These are phyloP conservation scores for Platycnemis pennipes DNA, from an alignment of 2,888 invertebrate genomes.

Conservation along the genomic window DNA sequence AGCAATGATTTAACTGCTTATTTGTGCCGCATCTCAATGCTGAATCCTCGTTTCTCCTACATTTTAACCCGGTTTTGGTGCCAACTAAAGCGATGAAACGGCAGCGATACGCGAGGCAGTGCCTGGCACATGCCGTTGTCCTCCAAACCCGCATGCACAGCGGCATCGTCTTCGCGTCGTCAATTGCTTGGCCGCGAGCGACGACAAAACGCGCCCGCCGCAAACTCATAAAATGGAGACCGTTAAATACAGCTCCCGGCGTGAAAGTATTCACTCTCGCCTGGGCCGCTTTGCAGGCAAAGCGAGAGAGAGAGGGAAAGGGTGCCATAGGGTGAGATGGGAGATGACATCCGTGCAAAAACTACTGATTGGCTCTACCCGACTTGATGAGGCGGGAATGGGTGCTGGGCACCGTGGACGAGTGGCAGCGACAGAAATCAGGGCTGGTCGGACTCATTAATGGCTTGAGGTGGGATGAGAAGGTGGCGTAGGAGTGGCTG, in stretches of 20 bases:
- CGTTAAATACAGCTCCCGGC: not conserved
- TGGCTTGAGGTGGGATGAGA: not conserved
- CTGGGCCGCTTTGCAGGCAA: not conserved
- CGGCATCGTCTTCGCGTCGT: constrained; percentile 1
- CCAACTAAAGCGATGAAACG: not conserved
- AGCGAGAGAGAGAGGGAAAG: not conserved
- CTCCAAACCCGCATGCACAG: not conserved
- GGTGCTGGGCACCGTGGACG: not conserved
- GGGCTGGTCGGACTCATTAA: not conserved
- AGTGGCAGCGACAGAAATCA: not conserved
- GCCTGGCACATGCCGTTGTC: not conserved
- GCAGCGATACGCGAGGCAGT: not conserved
- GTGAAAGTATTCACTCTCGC: constrained; percentile 3
- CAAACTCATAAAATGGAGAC: not conserved
- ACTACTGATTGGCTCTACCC: not conserved
- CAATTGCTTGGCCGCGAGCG: not conserved
- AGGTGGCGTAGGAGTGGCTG: not conserved
- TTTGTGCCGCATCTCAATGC: not conserved
- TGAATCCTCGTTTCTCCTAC: not conserved
- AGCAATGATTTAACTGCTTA: too few species aligned
- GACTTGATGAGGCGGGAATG: not conserved
- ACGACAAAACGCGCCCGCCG: not conserved
- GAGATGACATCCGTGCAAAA: not conserved
- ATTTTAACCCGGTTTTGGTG: not conserved
- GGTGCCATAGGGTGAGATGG: not conserved